phyloP scores from a whole-genome alignment of 2,888 invertebrate species.

The Unio pictorum region DNA sequence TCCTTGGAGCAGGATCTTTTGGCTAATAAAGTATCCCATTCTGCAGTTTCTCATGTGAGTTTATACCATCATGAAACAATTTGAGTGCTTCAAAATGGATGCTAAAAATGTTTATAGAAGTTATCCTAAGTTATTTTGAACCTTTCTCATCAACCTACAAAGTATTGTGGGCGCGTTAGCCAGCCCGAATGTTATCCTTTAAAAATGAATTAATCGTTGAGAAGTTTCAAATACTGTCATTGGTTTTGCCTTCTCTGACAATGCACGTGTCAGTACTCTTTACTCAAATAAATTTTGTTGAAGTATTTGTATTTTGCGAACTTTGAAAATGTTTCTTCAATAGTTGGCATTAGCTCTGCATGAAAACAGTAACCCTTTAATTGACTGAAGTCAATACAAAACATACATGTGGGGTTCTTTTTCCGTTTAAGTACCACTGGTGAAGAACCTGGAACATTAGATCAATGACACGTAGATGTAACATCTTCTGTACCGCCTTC shows the following conservation, averaged over 20 bases:
- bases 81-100: too few species aligned
- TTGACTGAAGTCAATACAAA: slow-evolving; percentile 6
- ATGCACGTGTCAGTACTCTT: too few species aligned
- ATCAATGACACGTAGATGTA: slow-evolving; percentile 11
- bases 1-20: too few species aligned
- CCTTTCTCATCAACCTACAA: slow-evolving; percentile 13
- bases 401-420: slow-evolving; percentile 4
- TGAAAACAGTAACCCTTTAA: slow-evolving; percentile 4
- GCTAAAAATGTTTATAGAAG: too few species aligned
- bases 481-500: slow-evolving; percentile 17
- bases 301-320: not conserved
- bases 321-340: not conserved
- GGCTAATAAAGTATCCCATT: too few species aligned
- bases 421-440: slow-evolving; percentile 1
- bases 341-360: slow-evolving; percentile 4
- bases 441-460: slow-evolving; percentile 3
- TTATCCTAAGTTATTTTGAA: too few species aligned
- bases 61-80: not conserved
- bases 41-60: too few species aligned
- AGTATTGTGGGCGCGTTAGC: too few species aligned
- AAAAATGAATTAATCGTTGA: slow-evolving; percentile 4
- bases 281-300: too few species aligned
- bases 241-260: too few species aligned
- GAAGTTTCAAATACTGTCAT: too few species aligned
- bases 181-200: too few species aligned